Conservation (phyloP, 2,888 invertebrate genomes). For the Xylocampa areola region DNA sequence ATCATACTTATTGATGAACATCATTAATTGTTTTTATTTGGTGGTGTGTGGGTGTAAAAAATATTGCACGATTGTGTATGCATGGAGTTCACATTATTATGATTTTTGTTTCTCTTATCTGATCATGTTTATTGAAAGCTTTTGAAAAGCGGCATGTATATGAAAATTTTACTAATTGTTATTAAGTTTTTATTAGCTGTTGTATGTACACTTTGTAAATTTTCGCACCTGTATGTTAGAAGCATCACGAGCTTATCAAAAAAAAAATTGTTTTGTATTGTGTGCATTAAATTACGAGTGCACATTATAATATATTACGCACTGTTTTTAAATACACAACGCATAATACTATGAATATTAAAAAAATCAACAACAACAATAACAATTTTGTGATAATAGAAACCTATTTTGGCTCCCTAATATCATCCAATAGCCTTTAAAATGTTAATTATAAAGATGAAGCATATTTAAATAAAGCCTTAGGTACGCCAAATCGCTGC, state of each 20-base stretch:
- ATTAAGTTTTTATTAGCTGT: slow-evolving; percentile 15
- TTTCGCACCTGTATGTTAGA: slow-evolving; percentile 29
- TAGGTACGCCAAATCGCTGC: not conserved
- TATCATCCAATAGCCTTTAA: too few species aligned
- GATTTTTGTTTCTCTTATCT: slow-evolving; percentile 18
- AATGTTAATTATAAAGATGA: too few species aligned
- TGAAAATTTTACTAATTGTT: slow-evolving; percentile 10
- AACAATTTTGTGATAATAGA: too few species aligned
- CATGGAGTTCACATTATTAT: slow-evolving; percentile 47
- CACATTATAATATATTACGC: too few species aligned
- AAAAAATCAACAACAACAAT: too few species aligned
- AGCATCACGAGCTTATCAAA: slow-evolving; percentile 12
- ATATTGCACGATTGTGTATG: slow-evolving; percentile 53
- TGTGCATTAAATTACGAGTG: not conserved
- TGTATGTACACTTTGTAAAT: slow-evolving; percentile 24
- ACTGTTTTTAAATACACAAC: too few species aligned
- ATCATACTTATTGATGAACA: not conserved
- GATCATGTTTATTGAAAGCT: slow-evolving; percentile 40
- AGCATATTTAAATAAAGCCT: not conserved
- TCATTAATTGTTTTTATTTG: slow-evolving; percentile 12
- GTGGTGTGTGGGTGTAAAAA: slow-evolving; percentile 15
- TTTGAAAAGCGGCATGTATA: slow-evolving; percentile 43
- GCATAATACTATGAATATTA: too few species aligned
- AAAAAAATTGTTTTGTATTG: slow-evolving; percentile 16
- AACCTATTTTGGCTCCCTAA: too few species aligned